phyloP scores from a whole-genome alignment of 2,888 invertebrate species.

The Phorcus lineatus region DNA sequence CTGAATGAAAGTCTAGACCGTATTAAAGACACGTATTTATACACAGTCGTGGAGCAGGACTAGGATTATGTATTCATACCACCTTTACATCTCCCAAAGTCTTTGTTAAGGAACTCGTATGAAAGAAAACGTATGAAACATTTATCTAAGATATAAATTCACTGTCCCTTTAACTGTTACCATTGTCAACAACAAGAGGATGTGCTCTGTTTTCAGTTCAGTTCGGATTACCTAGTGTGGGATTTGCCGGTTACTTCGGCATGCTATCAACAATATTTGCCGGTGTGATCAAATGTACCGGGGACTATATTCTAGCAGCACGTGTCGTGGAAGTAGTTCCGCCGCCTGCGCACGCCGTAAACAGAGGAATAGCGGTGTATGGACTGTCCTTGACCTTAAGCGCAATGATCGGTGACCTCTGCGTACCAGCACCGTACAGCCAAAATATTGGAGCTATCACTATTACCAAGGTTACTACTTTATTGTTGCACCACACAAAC shows the following conservation, averaged over 20 bases:
- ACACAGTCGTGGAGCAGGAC: too few species aligned
- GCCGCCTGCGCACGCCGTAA: slow-evolving; percentile 90
- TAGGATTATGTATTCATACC: too few species aligned
- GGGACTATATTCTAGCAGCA: slow-evolving; percentile 92
- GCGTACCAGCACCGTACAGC: slow-evolving; percentile 91
- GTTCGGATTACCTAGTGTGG: slow-evolving; percentile 69
- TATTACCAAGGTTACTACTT: slow-evolving; percentile 82
- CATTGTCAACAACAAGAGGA: too few species aligned
- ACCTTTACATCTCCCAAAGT: too few species aligned
- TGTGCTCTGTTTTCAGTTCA: slow-evolving; percentile 76
- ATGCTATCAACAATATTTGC: slow-evolving; percentile 66
- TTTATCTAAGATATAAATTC: too few species aligned
- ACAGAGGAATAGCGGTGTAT: slow-evolving; percentile 82
- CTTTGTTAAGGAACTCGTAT: too few species aligned
- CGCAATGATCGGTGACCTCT: slow-evolving; percentile 89
- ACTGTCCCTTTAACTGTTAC: too few species aligned
- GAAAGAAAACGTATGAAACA: too few species aligned
- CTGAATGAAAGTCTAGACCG: too few species aligned
- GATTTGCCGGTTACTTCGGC: slow-evolving; percentile 64
- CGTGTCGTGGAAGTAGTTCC: slow-evolving; percentile 83
- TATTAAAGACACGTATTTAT: too few species aligned
- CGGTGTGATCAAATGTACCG: slow-evolving; percentile 78
- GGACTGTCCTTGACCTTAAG: slow-evolving; percentile 88
- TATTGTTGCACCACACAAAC: too few species aligned
- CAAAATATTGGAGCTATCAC: slow-evolving; percentile 93